These are phyloP conservation scores for Lepidochrysops patricia DNA, from an alignment of 2,888 invertebrate species.

Conservation along the genomic window DNA sequence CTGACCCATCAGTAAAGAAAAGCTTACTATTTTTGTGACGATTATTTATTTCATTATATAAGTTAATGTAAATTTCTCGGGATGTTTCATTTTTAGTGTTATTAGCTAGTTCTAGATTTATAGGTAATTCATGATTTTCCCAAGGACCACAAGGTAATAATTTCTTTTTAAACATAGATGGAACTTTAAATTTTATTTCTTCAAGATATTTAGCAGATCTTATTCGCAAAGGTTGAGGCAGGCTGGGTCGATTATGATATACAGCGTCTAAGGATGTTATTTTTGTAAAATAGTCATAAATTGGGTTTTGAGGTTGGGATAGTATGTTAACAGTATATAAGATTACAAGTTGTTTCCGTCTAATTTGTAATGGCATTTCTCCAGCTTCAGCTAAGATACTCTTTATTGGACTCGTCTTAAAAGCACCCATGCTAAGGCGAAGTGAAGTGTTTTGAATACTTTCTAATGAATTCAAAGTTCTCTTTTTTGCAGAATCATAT, in stretches of 20 bases:
- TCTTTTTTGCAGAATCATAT: slow-evolving; percentile 18
- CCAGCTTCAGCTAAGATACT: slow-evolving; percentile 17
- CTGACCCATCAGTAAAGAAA: too few species aligned
- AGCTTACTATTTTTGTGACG: too few species aligned
- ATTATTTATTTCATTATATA: too few species aligned
- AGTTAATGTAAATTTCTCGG: too few species aligned
- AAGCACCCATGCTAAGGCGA: slow-evolving; percentile 16
- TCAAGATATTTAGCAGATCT: background rate
- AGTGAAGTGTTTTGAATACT: slow-evolving; percentile 25
- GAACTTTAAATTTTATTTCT: background rate
- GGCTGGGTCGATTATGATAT: background rate
- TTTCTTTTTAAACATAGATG: background rate
- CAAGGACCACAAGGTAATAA: background rate
- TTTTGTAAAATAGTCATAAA: background rate
- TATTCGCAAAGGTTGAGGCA: background rate
- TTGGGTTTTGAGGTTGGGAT: background rate
- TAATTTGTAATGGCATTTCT: slow-evolving; percentile 16
- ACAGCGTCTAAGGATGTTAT: background rate
- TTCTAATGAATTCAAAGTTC: slow-evolving; percentile 12
- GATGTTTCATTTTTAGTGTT: too few species aligned
- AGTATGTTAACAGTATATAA: background rate
- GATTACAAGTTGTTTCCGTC: slow-evolving; percentile 10
- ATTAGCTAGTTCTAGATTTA: too few species aligned
- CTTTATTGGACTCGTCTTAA: slow-evolving; percentile 18
- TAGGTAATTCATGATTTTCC: too few species aligned